phyloP scores from a whole-genome alignment of 2,113 vertebrate genomes.

The Phylloscopus whistleri region DNA sequence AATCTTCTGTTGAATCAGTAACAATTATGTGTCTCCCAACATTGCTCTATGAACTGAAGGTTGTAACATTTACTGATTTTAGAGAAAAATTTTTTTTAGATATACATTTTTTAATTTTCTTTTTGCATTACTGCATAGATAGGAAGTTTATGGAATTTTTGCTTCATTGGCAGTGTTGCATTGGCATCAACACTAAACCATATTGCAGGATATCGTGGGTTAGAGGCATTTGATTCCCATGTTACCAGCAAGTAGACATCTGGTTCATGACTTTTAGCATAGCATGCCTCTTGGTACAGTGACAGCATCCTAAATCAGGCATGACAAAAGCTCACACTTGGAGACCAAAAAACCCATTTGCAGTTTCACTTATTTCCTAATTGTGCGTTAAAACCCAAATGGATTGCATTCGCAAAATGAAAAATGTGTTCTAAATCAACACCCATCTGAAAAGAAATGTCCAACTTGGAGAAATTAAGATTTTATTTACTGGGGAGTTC shows the following conservation, averaged over 20 bases:
- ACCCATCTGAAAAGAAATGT: background rate
- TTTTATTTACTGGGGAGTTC: background rate
- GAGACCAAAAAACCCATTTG: conserved; percentile 7
- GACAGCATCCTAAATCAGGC: background rate
- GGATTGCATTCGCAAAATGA: background rate
- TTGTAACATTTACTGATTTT: background rate
- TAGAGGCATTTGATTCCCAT: background rate
- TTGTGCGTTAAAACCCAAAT: background rate
- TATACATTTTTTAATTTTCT: background rate
- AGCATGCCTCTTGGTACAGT: background rate
- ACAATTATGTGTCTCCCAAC: background rate
- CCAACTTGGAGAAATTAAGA: background rate
- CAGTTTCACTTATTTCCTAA: conserved; percentile 1
- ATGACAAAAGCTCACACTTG: background rate
- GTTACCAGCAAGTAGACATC: background rate
- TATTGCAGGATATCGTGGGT: background rate
- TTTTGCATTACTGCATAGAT: background rate
- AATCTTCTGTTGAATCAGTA: background rate
- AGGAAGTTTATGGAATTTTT: background rate
- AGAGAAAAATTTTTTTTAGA: background rate
- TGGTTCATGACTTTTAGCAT: conserved; percentile 22
- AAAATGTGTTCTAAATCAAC: background rate
- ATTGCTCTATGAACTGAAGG: background rate
- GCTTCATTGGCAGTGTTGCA: background rate
- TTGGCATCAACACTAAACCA: background rate